Base-by-base conservation (phyloP, 2,797 vertebrate species). In the Hippocampus kuda region DNA sequence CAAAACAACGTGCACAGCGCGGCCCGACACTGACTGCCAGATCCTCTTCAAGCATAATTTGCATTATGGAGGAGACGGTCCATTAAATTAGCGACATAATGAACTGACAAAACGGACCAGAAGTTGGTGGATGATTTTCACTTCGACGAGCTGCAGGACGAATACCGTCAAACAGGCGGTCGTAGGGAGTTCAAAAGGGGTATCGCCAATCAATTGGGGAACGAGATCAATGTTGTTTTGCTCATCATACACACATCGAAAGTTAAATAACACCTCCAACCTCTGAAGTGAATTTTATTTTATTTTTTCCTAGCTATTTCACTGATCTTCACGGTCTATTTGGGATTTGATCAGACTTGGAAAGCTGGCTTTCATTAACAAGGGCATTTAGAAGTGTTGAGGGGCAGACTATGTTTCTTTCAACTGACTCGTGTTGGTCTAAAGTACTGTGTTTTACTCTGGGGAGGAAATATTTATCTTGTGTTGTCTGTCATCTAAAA, bases 21-120 rank as follows among this genome's bases (percentile, higher is more conserved):
- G 30, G 59, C 16, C 16, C 30, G 34, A 34, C 59, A 38, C 30
- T 34, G 57, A 60, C 57, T 30, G 57, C 57, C 57, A 34, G 57
- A 60, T 60, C 30, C 13, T 61, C 59, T 61, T 61, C 18, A 20
- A 61, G 59, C 59, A 38, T 34, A 30, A 61, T 38, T 61, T 38
- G 59, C 59, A 61, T 61, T 30, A 61, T 38, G 59, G 30, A 61
- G 59, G 27, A 34, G 59, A 38, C 27, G 3, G 30, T 34, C 59
- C 30, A 34, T 61, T 34, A 61, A 61, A 61, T 61, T 61, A 38
- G 59, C 26, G 18, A 65, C 34, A 46, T 60, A 41, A 63, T 24
- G n/a, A 44, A 64, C 62, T 64, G 41, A 69, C n/a, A 67, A 53
- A 56, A 4, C 1, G 9, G 1, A 62, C 41, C 12, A 41, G 61